Evolutionary conservation across 1,140 invertebrate species (phyloP).

Genomic region (Charaxes varanes): DNA sequence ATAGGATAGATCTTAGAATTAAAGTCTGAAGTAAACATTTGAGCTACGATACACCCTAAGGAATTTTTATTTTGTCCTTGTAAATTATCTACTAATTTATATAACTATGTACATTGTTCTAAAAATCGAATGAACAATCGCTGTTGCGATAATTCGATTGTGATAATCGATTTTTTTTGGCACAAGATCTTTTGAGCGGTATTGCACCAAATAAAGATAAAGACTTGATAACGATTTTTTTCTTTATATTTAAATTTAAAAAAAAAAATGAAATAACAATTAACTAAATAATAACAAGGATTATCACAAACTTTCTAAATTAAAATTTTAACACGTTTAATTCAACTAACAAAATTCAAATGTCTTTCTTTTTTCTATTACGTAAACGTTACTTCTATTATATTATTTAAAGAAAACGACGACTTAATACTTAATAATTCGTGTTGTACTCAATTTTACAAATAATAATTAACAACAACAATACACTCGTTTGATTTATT

Average conservation of each 20-base stretch:
- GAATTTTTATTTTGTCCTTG: conserved; percentile 36
- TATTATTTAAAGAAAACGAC: conserved; percentile 1
- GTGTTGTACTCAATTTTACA: too few relatives aligned
- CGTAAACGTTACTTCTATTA: not conserved
- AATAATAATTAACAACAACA: too few relatives aligned
- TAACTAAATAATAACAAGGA: conserved; percentile 13
- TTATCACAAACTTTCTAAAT: conserved; percentile 15
- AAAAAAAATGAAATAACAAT: conserved; percentile 13
- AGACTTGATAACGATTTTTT: not conserved
- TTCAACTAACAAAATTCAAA: conserved; percentile 6
- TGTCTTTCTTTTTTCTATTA: conserved; percentile 10
- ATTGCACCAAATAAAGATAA: conserved; percentile 25
- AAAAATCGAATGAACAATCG: conserved; percentile 35
- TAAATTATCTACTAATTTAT: conserved; percentile 55
- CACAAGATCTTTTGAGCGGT: conserved; percentile 31
- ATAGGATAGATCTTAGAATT: conserved; percentile 57
- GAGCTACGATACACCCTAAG: conserved; percentile 57
- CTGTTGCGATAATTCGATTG: conserved; percentile 7
- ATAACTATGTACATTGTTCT: conserved; percentile 66
- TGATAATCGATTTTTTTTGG: conserved; percentile 22
- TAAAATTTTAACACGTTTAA: conserved; percentile 11
- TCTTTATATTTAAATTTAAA: not conserved
- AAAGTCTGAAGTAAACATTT: conserved; percentile 60
- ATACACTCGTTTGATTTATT: too few relatives aligned
- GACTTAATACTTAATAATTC: too few relatives aligned